Evolutionary conservation across 2,888 invertebrate species (phyloP), one percentile per base, ranked within the genome.

Genomic region (Hylaea fasciaria): DNA sequence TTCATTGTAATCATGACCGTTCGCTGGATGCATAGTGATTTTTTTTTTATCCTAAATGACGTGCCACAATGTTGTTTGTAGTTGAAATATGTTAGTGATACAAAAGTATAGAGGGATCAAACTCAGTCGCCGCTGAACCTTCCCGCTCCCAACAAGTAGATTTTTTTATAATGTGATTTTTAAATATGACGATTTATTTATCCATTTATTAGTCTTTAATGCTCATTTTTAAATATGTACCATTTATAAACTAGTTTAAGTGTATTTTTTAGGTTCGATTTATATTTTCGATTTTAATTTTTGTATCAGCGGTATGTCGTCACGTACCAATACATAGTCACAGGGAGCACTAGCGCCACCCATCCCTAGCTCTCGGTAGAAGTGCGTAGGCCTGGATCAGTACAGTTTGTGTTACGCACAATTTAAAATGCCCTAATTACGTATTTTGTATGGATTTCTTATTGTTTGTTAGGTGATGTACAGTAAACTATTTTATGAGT

Each of bases 221-320:
- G 91, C 91, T 91, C 91, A 91, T 89, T 88, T 84, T 85, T 78
- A 85, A 87, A 86, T 87, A 89, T 87, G 85, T 90, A 90, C 89
- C 90, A 89, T 86, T 87, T 87, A 87, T 81, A 52, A 83, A 77
- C 81, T 89, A 89, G 83, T 83, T 85, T 76, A 86, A 81, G 83
- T 77, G 79, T 88, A 87, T 81, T 71, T 78, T 78, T 81, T 89
- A 88, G 86, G 87, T 87, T 89, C 76, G 75, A 80, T 82, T 80
- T 82, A 78, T 74, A 76, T 68, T 70, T 81, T 83, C 73, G 74
- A 81, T 51, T 48, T n/a, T 75, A 82, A 77, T 57, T 62, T 57
- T 64, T 64, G 41, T 61, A 57, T 57, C 61, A 39, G 61, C 56
- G 61, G 61, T 64, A 68, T 81, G 76, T 84, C 84, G 80, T 81